Evolutionary conservation across 2,888 invertebrate genomes (phyloP).

Genomic region (Megaustenia siamemsis): DNA sequence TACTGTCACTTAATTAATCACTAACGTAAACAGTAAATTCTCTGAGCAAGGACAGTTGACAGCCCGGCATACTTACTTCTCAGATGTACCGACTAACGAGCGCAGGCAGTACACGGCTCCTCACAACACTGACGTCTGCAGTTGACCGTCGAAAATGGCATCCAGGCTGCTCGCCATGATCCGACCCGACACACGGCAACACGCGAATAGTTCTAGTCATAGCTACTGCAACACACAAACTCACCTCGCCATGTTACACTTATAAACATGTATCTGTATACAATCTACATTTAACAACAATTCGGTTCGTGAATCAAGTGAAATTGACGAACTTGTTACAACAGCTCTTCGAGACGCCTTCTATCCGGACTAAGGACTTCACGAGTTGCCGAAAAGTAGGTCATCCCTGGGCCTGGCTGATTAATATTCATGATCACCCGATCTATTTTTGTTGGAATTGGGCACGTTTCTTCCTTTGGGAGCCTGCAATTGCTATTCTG

Average conservation of each 20-base stretch:
- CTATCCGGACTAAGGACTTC: conserved; percentile 30
- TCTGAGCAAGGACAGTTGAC: background rate
- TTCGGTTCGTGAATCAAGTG: background rate
- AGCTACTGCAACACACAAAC: background rate
- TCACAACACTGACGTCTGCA: conserved; percentile 28
- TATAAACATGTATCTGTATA: background rate
- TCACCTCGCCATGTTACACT: conserved; percentile 1
- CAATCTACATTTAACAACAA: background rate
- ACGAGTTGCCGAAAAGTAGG: conserved; percentile 47
- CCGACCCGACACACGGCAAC: background rate
- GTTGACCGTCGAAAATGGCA: conserved; percentile 39
- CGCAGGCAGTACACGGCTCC: too few relatives aligned
- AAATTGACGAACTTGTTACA: background rate
- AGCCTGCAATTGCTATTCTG: too few relatives aligned
- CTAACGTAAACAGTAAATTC: background rate
- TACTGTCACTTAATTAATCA: background rate
- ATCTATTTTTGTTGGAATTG: conserved; percentile 1
- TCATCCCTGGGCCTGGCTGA: conserved; percentile 38
- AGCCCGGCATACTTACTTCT: background rate
- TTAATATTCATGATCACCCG: conserved; percentile 52
- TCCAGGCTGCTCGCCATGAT: conserved; percentile 10
- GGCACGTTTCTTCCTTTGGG: background rate
- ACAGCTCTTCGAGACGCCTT: background rate
- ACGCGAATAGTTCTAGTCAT: background rate
- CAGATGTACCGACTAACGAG: background rate